Evolutionary conservation across 2,113 vertebrate species (phyloP), one percentile per base, ranked within the genome.

Genomic region (Passerina amoena): DNA sequence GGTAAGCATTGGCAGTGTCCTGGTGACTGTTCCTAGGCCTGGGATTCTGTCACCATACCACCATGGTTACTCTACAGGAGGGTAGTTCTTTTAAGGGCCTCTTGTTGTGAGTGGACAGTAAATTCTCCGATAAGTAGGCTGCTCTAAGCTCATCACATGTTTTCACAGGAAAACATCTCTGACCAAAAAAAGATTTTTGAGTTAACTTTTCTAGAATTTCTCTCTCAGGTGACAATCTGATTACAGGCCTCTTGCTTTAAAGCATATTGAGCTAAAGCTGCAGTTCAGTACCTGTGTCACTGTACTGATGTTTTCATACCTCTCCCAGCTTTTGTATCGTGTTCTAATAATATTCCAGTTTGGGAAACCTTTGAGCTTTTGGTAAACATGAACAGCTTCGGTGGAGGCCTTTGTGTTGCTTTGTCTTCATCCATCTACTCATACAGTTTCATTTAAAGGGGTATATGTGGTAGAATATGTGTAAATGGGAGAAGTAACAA

Each of bases 1-100:
- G 98, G 99, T 99, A 97, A 99, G 99, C 96, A 24, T 33, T 15
- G 63, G 6, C 66, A 19, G 10, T 57, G 14, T 79, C 42, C 35
- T 45, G 17, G 33, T 35, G 38, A 13, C 45, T 63, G 48, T 47
- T 23, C n/a, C 60, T 30, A 9, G 70, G 47, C 57, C 38, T 50
- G 48, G 56, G 54, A n/a, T n/a, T 75, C 27, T 75, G 35, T 66
- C 44, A 19, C 61, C 10, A 16, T n/a, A 8, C 25, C 14, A 2
- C 59, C 2, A 0, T 50, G n/a, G 4, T 66, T 85, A 12, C 54
- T 80, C n/a, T 45, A 59, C 57, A 33, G 8, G 27, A 28, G 2
- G 3, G 57, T n/a, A 16, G 54, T 56, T 77, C 23, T 53, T 63
- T 12, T 9, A 40, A 45, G 35, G 25, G 35, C 25, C 38, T 88